Evolutionary conservation across 2,888 invertebrate genomes (phyloP).

Genomic region (Cantharis nigra): DNA sequence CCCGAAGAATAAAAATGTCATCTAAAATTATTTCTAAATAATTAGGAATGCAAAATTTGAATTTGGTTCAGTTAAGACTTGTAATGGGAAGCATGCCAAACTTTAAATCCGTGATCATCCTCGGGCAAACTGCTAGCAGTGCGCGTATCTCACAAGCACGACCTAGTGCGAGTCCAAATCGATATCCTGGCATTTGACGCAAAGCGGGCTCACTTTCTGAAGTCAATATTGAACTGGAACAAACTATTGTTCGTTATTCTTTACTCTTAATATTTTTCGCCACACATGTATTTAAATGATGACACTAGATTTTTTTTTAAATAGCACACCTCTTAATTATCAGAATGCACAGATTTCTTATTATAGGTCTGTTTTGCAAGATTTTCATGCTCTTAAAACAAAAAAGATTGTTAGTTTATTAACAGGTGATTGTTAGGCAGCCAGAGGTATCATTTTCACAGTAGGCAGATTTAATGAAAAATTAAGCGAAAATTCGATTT

Average conservation of each 20-base stretch:
- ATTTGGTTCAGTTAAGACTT: slow-evolving; percentile 1
- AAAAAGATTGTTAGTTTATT: neutral
- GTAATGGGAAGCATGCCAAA: slow-evolving; percentile 17
- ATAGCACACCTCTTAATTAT: neutral
- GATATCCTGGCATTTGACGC: slow-evolving; percentile 30
- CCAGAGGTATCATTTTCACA: neutral
- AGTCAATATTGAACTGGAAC: slow-evolving; percentile 23
- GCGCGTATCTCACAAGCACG: slow-evolving; percentile 28
- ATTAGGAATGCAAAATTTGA: neutral
- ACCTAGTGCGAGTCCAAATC: slow-evolving; percentile 29
- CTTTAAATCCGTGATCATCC: slow-evolving; percentile 23
- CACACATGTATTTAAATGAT: slow-evolving; percentile 8
- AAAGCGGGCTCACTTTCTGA: slow-evolving; percentile 30
- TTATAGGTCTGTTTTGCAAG: no score
- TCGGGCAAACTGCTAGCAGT: slow-evolving; percentile 25
- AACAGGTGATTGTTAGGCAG: neutral
- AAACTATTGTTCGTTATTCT: slow-evolving; percentile 17
- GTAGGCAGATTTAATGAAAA: no score
- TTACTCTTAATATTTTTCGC: slow-evolving; percentile 11
- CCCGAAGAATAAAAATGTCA: neutral
- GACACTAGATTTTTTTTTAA: neutral
- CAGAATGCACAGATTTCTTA: neutral
- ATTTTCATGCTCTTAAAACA: neutral
- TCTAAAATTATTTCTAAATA: neutral
- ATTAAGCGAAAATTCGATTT: neutral